Conservation (phyloP, 2,797 vertebrate species). For the Poecilia wingei region DNA sequence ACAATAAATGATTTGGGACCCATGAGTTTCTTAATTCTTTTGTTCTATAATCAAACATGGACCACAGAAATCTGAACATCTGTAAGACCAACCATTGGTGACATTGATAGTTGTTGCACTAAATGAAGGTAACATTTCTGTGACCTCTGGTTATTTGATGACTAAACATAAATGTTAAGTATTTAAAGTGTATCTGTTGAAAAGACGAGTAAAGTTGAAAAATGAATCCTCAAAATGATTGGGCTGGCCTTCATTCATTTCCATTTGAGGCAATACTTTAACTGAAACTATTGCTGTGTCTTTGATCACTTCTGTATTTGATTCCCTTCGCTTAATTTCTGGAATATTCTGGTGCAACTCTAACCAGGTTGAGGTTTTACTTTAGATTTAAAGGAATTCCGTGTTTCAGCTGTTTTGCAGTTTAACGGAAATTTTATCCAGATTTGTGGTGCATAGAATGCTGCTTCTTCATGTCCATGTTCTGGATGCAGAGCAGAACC, state of each 20-base stretch:
- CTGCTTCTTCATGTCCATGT: too few relatives aligned
- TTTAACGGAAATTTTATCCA: too few relatives aligned
- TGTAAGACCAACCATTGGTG: neutral
- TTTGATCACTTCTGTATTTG: neutral
- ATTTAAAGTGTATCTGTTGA: neutral
- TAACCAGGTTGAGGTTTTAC: too few relatives aligned
- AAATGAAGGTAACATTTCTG: too few relatives aligned
- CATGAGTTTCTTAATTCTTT: conserved; percentile 24
- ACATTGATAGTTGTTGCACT: too few relatives aligned
- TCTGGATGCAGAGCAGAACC: too few relatives aligned
- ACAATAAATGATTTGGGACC: conserved; percentile 76
- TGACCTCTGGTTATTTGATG: too few relatives aligned
- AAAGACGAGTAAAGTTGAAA: neutral
- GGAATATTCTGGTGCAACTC: neutral
- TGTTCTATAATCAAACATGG: neutral
- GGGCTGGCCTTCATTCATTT: neutral
- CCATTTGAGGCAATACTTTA: neutral
- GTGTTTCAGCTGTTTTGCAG: too few relatives aligned
- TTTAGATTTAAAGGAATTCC: too few relatives aligned
- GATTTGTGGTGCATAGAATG: too few relatives aligned
- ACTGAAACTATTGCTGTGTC: neutral
- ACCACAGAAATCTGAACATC: neutral
- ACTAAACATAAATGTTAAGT: neutral
- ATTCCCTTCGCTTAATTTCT: neutral
- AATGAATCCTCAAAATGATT: neutral